phyloP scores from a whole-genome alignment of 92 coral and sea anemone species.

The Palythoa grandiflora region DNA sequence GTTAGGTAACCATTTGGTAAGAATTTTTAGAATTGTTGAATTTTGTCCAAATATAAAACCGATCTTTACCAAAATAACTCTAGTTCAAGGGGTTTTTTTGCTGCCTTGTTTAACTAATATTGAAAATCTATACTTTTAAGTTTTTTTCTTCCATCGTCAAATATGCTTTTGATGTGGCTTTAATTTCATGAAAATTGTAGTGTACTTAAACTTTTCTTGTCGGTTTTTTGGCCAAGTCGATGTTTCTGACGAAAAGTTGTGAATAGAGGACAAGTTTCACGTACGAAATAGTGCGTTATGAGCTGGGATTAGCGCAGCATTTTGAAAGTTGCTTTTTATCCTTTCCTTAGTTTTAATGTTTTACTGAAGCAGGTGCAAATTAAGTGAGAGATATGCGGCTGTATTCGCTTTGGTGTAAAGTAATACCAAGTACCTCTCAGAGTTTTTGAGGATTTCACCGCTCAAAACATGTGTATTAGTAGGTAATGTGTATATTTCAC shows the following conservation, averaged over 20 bases:
- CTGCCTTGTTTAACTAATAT: conserved; percentile 12
- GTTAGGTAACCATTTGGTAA: conserved; percentile 9
- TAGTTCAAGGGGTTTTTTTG: not conserved
- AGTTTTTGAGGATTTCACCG: too few species aligned
- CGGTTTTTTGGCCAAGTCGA: not conserved
- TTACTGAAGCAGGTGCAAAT: conserved; percentile 37
- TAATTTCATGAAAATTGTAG: conserved; percentile 6
- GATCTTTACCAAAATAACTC: conserved; percentile 10
- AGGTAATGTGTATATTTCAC: not conserved
- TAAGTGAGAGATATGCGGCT: not conserved
- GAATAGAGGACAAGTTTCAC: not conserved
- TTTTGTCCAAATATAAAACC: not conserved
- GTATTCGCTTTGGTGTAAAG: not conserved
- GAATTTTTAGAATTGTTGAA: conserved; percentile 24
- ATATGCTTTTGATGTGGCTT: not conserved
- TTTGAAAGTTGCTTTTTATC: not conserved
- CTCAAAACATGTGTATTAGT: too few species aligned
- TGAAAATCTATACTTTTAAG: not conserved
- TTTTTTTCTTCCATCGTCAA: not conserved
- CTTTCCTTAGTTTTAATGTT: conserved; percentile 5
- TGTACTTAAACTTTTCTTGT: not conserved
- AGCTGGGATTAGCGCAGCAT: not conserved
- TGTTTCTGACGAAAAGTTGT: not conserved
- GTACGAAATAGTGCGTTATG: not conserved
- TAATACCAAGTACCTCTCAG: too few species aligned